Evolutionary conservation across 2,888 invertebrate genomes (phyloP), one percentile per base, ranked within the genome.

Genomic region (Agrenia bidenticulata): DNA sequence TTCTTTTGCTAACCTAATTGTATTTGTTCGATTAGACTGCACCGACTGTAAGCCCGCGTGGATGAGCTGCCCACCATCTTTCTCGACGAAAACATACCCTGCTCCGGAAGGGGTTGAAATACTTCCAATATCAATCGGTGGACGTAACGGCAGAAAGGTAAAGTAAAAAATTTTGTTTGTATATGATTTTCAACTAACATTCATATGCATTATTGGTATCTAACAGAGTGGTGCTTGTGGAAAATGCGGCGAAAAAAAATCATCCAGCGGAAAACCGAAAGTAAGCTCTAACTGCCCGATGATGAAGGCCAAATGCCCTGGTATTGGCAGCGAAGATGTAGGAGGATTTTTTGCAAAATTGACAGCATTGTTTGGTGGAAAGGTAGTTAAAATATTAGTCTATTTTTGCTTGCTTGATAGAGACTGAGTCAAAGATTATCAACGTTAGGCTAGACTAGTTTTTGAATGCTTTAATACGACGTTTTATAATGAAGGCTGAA

Each of bases 41-140:
- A 4, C n/a, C 7, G 53, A 41, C n/a, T 64, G 64, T 23, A 64
- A 59, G n/a, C 69, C 73, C 23, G 45, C 19, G 2, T 73, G 70
- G 70, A 21, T 73, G 17, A 49, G 23, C 11, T 73, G 70, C 26
- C 63, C 69, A 5, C 61, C 71, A 15, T 51, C 2, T 13, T 17
- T 64, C n/a, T 61, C 41, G 1, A n/a, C n/a, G 13, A 55, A 56
- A 23, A 59, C 50, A 9, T 73, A 70, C 24, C 62, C 68, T 5
- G 65, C 61, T 54, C 73, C 73, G 11, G 41, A 59, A 13, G 70
- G 69, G 13, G 71, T 67, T n/a, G 53, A 54, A 0, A 70, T 73
- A 21, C 62, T 62, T 17, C 73, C 73, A 1, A 66, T 73, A 17
- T 68, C 71, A 11, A 49, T 62, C n/a, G 73, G 73, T 7, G 70